These are phyloP conservation scores for Thomomys bottae DNA, from an alignment of 2,113 vertebrate species.

Conservation along the genomic window DNA sequence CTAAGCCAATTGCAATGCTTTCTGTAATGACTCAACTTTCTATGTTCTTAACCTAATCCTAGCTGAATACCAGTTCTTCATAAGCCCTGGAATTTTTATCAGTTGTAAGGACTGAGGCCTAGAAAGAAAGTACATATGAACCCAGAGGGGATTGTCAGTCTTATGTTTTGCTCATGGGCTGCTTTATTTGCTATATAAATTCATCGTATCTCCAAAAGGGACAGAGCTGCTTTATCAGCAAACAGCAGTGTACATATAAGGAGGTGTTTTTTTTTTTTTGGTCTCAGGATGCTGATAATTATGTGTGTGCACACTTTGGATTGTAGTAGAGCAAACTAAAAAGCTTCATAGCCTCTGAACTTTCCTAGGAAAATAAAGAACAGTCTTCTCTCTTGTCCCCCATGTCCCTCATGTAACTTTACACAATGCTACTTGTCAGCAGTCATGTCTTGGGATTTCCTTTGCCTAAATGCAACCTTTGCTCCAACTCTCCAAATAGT, in stretches of 20 bases:
- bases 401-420: background rate
- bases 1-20: background rate
- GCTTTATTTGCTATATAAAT: background rate
- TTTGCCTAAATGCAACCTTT: background rate
- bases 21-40: slow-evolving; percentile 25
- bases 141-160: background rate
- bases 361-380: background rate
- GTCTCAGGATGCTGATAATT: background rate
- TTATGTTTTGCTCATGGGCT: background rate
- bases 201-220: background rate
- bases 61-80: slow-evolving; percentile 22
- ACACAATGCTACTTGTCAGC: background rate
- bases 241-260: background rate
- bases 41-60: slow-evolving; percentile 11
- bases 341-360: background rate
- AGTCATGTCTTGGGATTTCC: background rate
- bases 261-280: background rate
- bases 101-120: background rate
- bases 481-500: background rate
- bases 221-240: background rate
- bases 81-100: background rate
- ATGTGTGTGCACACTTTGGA: background rate
- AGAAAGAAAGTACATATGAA: slow-evolving; percentile 12
- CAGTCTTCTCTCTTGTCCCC: background rate
- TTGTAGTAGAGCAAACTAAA: background rate